A percentile compares a stretch with the other conserved stretches of the same genome.
Conservation (phyloP, 2,888 invertebrate genomes). For the Lordiphosa andalusiaca region DNA sequence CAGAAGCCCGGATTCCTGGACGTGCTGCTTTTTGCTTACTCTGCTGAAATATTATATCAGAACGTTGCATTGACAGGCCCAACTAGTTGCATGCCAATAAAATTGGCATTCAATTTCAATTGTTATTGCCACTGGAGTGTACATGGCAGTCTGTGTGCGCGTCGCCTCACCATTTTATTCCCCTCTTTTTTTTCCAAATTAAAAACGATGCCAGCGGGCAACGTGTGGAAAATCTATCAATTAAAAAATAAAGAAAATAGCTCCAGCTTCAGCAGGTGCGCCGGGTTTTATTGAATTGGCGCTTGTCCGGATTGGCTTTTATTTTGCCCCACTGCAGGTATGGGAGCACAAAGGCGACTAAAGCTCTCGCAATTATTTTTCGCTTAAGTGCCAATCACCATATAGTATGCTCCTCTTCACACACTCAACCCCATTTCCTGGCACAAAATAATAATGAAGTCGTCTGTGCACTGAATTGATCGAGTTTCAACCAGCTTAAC, state of each 20-base stretch:
- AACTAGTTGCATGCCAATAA: conserved; percentile 68
- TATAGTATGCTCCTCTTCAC: conserved; percentile 1
- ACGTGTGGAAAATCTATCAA: conserved; percentile 53
- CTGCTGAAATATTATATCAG: conserved; percentile 60
- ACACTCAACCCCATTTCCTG: conserved; percentile 1
- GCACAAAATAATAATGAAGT: too few relatives aligned
- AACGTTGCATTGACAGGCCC: conserved; percentile 52
- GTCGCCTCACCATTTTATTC: conserved; percentile 20
- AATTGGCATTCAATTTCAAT: conserved; percentile 65
- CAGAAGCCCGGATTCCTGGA: conserved; percentile 21
- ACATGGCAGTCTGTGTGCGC: conserved; percentile 32
- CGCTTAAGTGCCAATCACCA: conserved; percentile 27
- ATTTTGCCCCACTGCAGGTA: not conserved
- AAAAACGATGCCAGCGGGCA: conserved; percentile 43
- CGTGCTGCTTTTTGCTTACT: conserved; percentile 26
- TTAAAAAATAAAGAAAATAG: conserved; percentile 34
- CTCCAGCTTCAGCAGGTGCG: conserved; percentile 8
- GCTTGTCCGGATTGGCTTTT: conserved; percentile 4
- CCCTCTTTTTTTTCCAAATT: conserved; percentile 42
- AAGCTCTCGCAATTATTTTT: conserved; percentile 33
- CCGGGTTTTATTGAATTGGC: conserved; percentile 2
- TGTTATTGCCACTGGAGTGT: conserved; percentile 40
- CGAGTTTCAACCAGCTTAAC: conserved; percentile 61
- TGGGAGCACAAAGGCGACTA: conserved; percentile 3
- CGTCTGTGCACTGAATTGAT: conserved; percentile 43